Base-by-base conservation (phyloP, 92 coral and sea anemone genomes). In the Actinernus sp. region DNA sequence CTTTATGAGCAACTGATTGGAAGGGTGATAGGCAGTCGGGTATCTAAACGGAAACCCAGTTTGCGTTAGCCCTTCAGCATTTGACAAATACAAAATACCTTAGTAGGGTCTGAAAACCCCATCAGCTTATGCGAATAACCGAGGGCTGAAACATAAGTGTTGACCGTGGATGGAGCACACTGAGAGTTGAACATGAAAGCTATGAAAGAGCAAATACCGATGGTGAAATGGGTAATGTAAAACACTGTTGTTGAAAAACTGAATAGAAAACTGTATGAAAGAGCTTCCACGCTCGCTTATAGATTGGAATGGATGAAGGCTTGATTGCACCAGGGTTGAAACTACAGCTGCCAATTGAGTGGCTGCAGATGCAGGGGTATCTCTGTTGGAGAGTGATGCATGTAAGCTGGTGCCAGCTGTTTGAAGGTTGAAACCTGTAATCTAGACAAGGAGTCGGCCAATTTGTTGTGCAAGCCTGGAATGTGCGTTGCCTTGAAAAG, bases 61-160 rank as follows among this genome's bases (percentile, higher is more conserved):
- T 78, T 78, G 41, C 76, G 65, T 58, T 82, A 82, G 28, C 88
- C 88, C 52, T 82, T 73, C 9, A 82, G 63, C 75, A 82, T 82
- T 49, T 82, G 74, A 22, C 57, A 13, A 32, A 82, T 73, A 22
- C 29, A 82, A 82, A 82, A 73, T 44, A 37, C 56, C 30, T 57
- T 63, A 4, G 71, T 48, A 22, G 82, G 71, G 72, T 73, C 80
- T 5, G 34, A 24, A 54, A 71, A 49, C 29, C 73, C 71, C 28
- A 33, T 52, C n/a, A 57, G 50, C 52, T 63, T 45, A 48, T 81
- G 87, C 0, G 68, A 62, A 49, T 81, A 81, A 32, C 74, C 52
- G n/a, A n/a, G n/a, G n/a, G n/a, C n/a, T n/a, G n/a, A n/a, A n/a
- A n/a, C n/a, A n/a, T n/a, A n/a, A n/a, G 75, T 62, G 30, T 53